Evolutionary conservation across 2,888 invertebrate genomes (phyloP).

Genomic region (Ectemnius cavifrons): DNA sequence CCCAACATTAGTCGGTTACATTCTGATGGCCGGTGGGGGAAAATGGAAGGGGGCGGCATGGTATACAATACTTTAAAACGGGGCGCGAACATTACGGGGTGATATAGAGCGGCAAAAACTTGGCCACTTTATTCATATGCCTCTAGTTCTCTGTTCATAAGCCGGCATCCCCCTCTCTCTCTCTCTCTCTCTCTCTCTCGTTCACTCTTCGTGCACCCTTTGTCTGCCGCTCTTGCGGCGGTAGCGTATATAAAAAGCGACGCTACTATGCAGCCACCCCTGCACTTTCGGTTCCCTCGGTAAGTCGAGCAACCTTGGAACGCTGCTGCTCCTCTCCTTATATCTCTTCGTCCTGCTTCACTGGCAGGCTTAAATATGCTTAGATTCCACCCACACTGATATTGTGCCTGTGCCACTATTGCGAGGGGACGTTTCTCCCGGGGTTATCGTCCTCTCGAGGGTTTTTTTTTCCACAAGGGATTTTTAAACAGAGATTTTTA

Average conservation of each 20-base stretch:
- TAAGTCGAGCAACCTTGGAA: constrained; percentile 30
- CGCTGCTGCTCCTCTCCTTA: constrained; percentile 48
- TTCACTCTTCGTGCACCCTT: too few species aligned
- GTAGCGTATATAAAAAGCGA: constrained; percentile 68
- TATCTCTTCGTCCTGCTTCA: constrained; percentile 53
- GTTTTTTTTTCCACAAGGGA: not conserved
- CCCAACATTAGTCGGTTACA: constrained; percentile 47
- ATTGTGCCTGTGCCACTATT: constrained; percentile 39
- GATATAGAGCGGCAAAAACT: constrained; percentile 73
- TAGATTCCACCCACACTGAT: constrained; percentile 65
- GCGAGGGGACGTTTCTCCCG: not conserved
- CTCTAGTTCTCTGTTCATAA: constrained; percentile 65
- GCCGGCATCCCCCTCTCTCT: constrained; percentile 39
- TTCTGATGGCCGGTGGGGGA: constrained; percentile 2
- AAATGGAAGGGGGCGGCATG: constrained; percentile 13
- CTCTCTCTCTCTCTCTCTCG: too few species aligned
- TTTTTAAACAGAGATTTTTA: not conserved
- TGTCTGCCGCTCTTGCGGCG: constrained; percentile 32
- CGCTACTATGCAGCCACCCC: constrained; percentile 55
- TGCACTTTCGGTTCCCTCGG: constrained; percentile 35
- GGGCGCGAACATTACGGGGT: constrained; percentile 66
- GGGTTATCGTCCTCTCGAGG: not conserved
- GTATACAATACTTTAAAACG: constrained; percentile 60
- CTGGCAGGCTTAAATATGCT: constrained; percentile 66
- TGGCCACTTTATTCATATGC: constrained; percentile 73